Percentiles rank a stretch among this genome's conserved stretches.
phyloP scores from a whole-genome alignment of 2,888 invertebrate species.

The Hirtodrosophila histrioides region DNA sequence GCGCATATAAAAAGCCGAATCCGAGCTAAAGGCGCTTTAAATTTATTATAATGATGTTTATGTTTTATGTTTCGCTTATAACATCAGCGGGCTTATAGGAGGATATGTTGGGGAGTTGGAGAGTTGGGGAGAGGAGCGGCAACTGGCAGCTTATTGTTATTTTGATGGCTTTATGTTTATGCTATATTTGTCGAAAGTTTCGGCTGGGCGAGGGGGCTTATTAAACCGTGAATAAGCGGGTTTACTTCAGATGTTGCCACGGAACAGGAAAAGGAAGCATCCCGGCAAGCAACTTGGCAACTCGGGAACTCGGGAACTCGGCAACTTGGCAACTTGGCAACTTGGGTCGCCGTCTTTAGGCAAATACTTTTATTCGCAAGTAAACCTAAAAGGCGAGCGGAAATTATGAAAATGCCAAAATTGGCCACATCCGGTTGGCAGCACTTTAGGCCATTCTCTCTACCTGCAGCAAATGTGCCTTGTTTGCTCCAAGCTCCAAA shows the following conservation, averaged over 20 bases:
- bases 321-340: constrained; percentile 10
- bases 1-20: constrained; percentile 15
- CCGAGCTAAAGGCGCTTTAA: constrained; percentile 48
- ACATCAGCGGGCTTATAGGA: constrained; percentile 10
- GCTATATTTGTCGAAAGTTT: constrained; percentile 43
- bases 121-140: background rate
- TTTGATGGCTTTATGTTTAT: constrained; percentile 47
- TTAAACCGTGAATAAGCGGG: constrained; percentile 67
- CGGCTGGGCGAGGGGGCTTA: constrained; percentile 37
- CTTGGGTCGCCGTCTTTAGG: constrained; percentile 18
- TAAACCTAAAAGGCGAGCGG: constrained; percentile 46
- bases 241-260: constrained; percentile 39
- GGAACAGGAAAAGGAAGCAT: constrained; percentile 45
- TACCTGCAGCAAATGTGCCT: constrained; percentile 34
- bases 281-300: constrained; percentile 1
- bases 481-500: constrained; percentile 17
- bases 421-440: constrained; percentile 65
- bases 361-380: constrained; percentile 37
- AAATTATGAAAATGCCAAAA: constrained; percentile 76
- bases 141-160: constrained; percentile 33
- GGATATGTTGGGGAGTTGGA: background rate
- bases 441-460: constrained; percentile 7
- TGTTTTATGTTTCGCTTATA: constrained; percentile 24
- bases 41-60: constrained; percentile 61
- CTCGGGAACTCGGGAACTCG: background rate